Conservation (phyloP, 2,113 vertebrate genomes). For the Anolis carolinensis region DNA sequence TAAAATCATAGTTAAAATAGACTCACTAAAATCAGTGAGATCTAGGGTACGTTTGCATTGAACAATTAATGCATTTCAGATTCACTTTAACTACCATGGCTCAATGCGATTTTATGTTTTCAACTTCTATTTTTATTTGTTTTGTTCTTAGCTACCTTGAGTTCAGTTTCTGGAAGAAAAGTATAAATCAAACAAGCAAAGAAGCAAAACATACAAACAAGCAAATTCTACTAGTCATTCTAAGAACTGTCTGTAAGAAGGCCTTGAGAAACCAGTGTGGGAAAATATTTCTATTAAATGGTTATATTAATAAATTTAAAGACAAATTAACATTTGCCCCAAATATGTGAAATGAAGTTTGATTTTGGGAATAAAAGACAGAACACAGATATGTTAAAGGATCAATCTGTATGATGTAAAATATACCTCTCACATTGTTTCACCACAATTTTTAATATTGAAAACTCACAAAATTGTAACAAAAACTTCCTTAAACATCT, state of each 20-base stretch:
- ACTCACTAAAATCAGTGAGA: too few relatives aligned
- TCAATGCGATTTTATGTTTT: not conserved
- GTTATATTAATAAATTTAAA: not conserved
- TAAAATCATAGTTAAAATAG: too few relatives aligned
- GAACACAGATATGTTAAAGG: not conserved
- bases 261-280: not conserved
- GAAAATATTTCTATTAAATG: not conserved
- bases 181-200: not conserved
- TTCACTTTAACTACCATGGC: too few relatives aligned
- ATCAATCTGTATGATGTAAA: not conserved
- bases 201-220: not conserved
- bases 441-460: not conserved
- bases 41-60: too few relatives aligned
- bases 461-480: not conserved
- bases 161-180: not conserved
- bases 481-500: not conserved
- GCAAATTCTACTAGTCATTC: too few relatives aligned
- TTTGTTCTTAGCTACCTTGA: not conserved
- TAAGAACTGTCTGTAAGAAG: not conserved
- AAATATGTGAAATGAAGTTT: not conserved
- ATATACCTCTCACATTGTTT: not conserved
- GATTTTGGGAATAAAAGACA: not conserved
- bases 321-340: not conserved
- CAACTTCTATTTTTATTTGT: not conserved
- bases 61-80: too few relatives aligned